Base-by-base conservation (phyloP, 2,797 vertebrate genomes). In the Eupleurogrammus muticus region DNA sequence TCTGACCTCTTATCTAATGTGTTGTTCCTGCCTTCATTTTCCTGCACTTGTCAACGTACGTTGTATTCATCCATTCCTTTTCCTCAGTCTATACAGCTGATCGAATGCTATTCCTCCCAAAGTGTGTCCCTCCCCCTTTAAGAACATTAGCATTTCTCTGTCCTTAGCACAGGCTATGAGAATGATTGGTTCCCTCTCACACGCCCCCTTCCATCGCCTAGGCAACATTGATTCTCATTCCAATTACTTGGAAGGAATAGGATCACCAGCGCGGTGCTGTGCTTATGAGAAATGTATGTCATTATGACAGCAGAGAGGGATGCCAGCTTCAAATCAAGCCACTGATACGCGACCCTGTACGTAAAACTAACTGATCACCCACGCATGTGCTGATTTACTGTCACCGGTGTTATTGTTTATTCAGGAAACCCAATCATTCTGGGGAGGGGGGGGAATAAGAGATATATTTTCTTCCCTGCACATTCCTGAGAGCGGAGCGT, bases 161-260 rank as follows among this genome's bases (percentile, higher is more conserved):
- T 81, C 79, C 79, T 83, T 67, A 61, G 65, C 65, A 32, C 38
- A 74, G 47, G 58, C 69, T 38, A 67, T 73, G 66, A 65, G 71
- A 80, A 79, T 77, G 79, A 91, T 90, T 88, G 82, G 87, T 68
- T 81, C 71, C 79, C 70, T 74, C 55, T 72, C 64, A 82, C 87
- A 88, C 79, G 21, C 83, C 84, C 77, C 71, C 76, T 79, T 90
- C 50, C 74, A 86, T 91, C 66, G 61, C 90, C 89, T 86, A 81
- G 81, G 92, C 87, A 92, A 93, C 92, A 93, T 86, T 70, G 89
- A 92, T 93, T 90, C 86, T 84, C 89, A 79, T 82, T 83, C 70
- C 83, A 82, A 89, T 91, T 84, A 89, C 81, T 72, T 47, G 64
- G 73, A 75, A 80, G 61, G 75, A 82, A 84, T 75, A 70, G 64